phyloP scores from a whole-genome alignment of 2,797 vertebrate genomes.

The Halcyon smyrnensis region DNA sequence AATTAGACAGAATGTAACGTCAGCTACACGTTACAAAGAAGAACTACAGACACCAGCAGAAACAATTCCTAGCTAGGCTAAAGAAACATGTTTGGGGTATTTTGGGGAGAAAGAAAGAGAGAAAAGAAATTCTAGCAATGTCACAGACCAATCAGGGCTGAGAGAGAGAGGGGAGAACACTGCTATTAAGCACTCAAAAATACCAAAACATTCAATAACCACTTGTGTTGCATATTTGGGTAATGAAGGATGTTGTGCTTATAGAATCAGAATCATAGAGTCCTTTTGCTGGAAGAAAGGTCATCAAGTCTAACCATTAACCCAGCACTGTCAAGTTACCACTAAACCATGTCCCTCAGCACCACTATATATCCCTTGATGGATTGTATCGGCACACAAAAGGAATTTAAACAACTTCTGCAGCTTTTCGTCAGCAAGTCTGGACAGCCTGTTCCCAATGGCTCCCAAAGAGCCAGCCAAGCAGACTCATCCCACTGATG shows the following conservation, averaged over 20 bases:
- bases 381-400: neutral
- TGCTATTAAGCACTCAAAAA: neutral
- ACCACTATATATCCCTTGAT: neutral
- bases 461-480: neutral
- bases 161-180: neutral
- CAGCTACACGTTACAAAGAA: neutral
- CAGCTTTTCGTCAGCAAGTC: neutral
- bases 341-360: neutral
- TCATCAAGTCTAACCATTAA: neutral
- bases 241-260: neutral
- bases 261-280: neutral
- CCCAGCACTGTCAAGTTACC: neutral
- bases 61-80: neutral
- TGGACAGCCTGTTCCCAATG: neutral
- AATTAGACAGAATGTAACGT: neutral
- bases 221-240: neutral
- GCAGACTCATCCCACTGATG: neutral
- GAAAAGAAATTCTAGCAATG: neutral
- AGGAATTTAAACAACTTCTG: neutral
- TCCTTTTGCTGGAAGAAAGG: neutral
- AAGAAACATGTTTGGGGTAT: neutral
- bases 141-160: neutral
- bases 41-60: neutral
- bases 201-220: neutral
- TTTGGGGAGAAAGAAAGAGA: neutral